Base-by-base conservation (phyloP, 2,888 invertebrate species). In the Pecten maximus region DNA sequence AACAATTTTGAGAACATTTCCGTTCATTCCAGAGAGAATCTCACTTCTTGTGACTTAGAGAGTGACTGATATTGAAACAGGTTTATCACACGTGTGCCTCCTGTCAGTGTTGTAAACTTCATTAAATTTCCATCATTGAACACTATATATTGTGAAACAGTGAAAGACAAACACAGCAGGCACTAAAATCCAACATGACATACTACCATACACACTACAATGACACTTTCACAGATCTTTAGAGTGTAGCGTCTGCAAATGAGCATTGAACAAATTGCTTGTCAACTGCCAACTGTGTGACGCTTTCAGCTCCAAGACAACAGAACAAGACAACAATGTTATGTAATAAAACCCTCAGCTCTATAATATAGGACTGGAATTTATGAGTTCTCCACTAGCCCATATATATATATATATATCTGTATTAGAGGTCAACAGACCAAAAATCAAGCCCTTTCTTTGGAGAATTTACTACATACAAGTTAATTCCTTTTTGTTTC, bases 261-360 rank as follows among this genome's bases (percentile, higher is more conserved):
- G 28, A 35, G 74, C 23, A 23, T 35, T 12, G 28, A 35, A 74
- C 74, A 74, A n/a, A 74, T 74, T 74, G 74, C 74, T 35, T 35
- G 74, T 74, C 74, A 74, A 74, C 74, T 35, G 74, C 74, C 74
- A 74, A 35, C 35, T 74, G 74, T 74, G 74, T 28, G 74, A 74
- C 28, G 12, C 54, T 50, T 50, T 50, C 50, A 50, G 60, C 60
- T 35, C 28, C 2, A 10, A 74, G 74, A 35, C 74, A 1, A 35
- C 28, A 74, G 35, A 74, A 74, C 35, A 28, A 74, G 35, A 12
- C 74, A 74, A 74, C 6, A 15, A 2, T 23, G 23, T 54, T 54
- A 35, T 28, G 8, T 10, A 35, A 10, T 35, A 60, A 54, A 54
- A n/a, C 8, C 10, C 28, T n/a, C 60, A 28, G 74, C 74, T 74